phyloP scores from a whole-genome alignment of 2,113 vertebrate species.

The Psilopsiagon aymara region DNA sequence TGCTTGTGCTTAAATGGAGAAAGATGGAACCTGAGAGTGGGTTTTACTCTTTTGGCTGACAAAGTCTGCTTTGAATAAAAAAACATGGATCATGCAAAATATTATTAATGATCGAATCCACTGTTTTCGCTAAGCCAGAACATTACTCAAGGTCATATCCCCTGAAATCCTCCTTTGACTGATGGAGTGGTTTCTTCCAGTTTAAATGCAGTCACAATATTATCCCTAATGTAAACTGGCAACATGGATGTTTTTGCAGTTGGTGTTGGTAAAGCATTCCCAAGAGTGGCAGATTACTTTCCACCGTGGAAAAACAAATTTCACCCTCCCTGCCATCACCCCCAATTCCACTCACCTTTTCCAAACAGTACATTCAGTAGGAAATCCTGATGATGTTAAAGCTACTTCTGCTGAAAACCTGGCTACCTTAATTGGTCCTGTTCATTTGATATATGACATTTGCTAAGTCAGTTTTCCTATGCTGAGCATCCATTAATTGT shows the following conservation, averaged over 20 bases:
- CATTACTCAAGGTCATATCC: conserved; percentile 56
- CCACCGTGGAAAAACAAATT: conserved; percentile 68
- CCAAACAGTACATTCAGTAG: conserved; percentile 53
- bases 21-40: neutral
- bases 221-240: conserved; percentile 68
- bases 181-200: conserved; percentile 60
- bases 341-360: conserved; percentile 57
- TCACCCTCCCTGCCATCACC: conserved; percentile 14
- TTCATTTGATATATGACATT: conserved; percentile 35
- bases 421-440: conserved; percentile 31
- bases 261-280: conserved; percentile 67
- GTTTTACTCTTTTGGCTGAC: conserved; percentile 40
- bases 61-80: conserved; percentile 28
- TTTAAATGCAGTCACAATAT: conserved; percentile 64
- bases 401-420: conserved; percentile 57
- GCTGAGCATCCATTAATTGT: conserved; percentile 19
- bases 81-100: conserved; percentile 40
- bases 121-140: conserved; percentile 52
- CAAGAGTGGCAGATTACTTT: conserved; percentile 54
- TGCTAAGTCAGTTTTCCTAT: conserved; percentile 36
- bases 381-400: conserved; percentile 70
- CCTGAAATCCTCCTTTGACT: conserved; percentile 63
- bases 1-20: neutral
- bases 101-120: conserved; percentile 64
- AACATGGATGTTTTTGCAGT: conserved; percentile 67